phyloP scores from a whole-genome alignment of 2,888 invertebrate genomes.

The Drosophila histrio region DNA sequence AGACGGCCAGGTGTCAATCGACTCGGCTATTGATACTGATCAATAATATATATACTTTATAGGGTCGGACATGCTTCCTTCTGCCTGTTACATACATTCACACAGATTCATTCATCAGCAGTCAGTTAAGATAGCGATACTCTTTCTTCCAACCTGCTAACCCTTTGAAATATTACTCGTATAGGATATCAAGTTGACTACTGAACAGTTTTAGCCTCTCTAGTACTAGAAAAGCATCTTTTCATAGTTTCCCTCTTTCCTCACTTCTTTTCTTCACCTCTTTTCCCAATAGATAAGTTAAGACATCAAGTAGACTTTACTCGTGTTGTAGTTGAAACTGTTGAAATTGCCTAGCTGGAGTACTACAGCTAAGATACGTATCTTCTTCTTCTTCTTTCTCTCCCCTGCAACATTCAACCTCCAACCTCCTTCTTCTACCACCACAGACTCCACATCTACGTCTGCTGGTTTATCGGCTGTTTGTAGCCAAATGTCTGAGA shows the following conservation, averaged over 20 bases:
- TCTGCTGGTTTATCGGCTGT: not conserved
- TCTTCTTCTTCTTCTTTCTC: not conserved
- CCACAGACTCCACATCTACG: not conserved
- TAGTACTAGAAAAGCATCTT: no score
- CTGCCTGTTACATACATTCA: no score
- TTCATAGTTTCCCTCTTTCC: not conserved
- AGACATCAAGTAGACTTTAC: not conserved
- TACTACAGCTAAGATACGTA: not conserved
- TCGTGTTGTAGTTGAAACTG: not conserved
- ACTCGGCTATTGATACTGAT: no score
- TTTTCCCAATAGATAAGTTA: not conserved
- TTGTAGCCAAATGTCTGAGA: constrained; percentile 14
- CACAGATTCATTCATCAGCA: no score
- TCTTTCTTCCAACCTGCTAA: no score
- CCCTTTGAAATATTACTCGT: no score
- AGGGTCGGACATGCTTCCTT: no score
- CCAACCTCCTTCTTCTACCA: not conserved
- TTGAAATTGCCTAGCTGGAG: not conserved
- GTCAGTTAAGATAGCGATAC: no score
- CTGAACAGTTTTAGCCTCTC: no score
- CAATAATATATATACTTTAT: no score
- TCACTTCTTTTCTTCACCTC: not conserved
- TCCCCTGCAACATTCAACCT: not conserved
- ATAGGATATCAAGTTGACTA: no score
- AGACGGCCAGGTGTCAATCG: no score